phyloP scores from a whole-genome alignment of 2,113 vertebrate genomes.

The Microcebus murinus region DNA sequence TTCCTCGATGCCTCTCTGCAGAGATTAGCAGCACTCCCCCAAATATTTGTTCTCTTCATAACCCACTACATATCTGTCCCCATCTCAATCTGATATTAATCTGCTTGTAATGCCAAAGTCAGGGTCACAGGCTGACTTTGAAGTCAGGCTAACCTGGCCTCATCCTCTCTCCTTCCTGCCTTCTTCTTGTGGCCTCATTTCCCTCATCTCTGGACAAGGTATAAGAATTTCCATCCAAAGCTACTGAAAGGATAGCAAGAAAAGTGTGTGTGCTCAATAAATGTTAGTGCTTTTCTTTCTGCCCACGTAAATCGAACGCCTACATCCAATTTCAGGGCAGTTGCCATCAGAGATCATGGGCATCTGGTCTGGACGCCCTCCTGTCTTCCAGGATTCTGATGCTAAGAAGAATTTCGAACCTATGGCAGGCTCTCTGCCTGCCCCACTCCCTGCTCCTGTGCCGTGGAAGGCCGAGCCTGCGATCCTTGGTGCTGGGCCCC shows the following conservation, averaged over 20 bases:
- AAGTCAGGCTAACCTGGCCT: not conserved
- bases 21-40: not conserved
- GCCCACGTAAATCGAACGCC: not conserved
- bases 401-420: not conserved
- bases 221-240: not conserved
- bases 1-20: not conserved
- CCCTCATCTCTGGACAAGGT: not conserved
- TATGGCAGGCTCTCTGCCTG: accelerated
- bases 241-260: not conserved
- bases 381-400: not conserved
- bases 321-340: not conserved
- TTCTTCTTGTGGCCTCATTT: not conserved
- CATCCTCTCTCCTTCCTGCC: not conserved
- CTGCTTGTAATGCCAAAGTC: not conserved
- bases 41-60: not conserved
- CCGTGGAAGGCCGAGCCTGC: not conserved
- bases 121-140: not conserved
- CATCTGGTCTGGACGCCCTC: too few species aligned
- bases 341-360: not conserved
- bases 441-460: not conserved
- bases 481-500: not conserved
- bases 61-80: too few species aligned
- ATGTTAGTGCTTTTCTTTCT: not conserved
- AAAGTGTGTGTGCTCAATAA: not conserved
- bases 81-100: not conserved